Percentiles rank a stretch among this genome's conserved stretches.
Evolutionary conservation across 2,888 invertebrate species (phyloP).

Genomic region (Drosophila suboccidentalis): DNA sequence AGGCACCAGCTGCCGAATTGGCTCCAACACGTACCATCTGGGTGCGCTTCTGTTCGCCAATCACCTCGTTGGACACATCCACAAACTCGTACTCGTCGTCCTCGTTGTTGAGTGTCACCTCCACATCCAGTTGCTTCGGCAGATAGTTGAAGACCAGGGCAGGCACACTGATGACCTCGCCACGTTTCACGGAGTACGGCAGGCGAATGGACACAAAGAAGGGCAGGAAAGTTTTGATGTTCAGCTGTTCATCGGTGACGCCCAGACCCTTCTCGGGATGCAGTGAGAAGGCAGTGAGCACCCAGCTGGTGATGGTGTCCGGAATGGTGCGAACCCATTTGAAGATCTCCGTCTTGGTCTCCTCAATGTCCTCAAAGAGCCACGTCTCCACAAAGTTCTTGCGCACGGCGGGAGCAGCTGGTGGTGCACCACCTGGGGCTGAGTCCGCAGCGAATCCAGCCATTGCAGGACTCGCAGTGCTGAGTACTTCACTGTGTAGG

Average conservation of each 20-base stretch:
- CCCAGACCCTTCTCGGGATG: constrained; percentile 91
- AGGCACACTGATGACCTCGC: constrained; percentile 95
- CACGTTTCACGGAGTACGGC: constrained; percentile 95
- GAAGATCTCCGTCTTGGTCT: constrained; percentile 70
- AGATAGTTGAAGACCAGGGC: constrained; percentile 95
- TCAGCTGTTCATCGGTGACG: constrained; percentile 88
- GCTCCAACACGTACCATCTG: constrained; percentile 89
- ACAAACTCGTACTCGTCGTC: constrained; percentile 93
- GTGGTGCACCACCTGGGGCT: not conserved
- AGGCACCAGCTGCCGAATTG: constrained; percentile 91
- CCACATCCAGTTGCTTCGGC: constrained; percentile 90
- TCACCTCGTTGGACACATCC: constrained; percentile 93
- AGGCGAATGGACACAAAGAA: constrained; percentile 94
- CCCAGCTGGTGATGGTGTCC: constrained; percentile 93
- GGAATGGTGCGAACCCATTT: constrained; percentile 88
- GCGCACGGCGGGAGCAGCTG: constrained; percentile 81
- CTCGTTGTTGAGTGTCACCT: constrained; percentile 93
- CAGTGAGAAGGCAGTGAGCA: constrained; percentile 92
- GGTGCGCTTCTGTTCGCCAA: constrained; percentile 93
- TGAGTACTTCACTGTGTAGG: not conserved
- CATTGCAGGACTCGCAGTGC: constrained; percentile 7
- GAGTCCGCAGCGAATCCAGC: not conserved
- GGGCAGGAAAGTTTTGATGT: constrained; percentile 91
- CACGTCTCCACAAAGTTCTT: constrained; percentile 91
- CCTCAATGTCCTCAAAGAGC: constrained; percentile 87